A percentile compares a stretch with the other conserved stretches of the same genome.
phyloP scores from a whole-genome alignment of 2,113 vertebrate species.

The Rafetus swinhoei region DNA sequence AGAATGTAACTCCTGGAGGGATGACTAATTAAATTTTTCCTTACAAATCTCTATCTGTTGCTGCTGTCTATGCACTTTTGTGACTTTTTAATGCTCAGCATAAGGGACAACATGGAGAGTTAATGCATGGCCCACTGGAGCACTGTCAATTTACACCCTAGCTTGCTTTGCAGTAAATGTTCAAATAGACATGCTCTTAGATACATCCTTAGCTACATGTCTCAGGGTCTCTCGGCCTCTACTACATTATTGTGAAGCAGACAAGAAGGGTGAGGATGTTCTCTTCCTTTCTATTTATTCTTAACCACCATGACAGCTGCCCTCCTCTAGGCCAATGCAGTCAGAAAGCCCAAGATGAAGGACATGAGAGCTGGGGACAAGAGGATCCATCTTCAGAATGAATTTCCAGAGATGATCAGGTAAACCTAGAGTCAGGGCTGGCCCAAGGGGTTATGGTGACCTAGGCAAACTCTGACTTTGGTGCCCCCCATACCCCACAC shows the following conservation, averaged over 20 bases:
- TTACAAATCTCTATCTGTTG: background rate
- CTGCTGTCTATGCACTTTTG: background rate
- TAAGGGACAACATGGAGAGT: too few species aligned
- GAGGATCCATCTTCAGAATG: background rate
- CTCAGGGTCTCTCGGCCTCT: background rate
- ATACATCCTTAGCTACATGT: background rate
- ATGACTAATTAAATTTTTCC: background rate
- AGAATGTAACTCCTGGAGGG: background rate
- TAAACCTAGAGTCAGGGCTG: fast-evolving
- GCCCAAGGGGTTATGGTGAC: too few species aligned
- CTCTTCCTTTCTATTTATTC: background rate
- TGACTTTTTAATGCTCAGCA: background rate
- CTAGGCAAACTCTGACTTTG: too few species aligned
- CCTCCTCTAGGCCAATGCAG: background rate
- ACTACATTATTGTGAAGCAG: fast-evolving
- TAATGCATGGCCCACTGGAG: too few species aligned
- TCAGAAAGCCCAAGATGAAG: background rate
- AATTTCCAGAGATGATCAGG: background rate
- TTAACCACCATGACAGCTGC: background rate
- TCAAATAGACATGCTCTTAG: background rate
- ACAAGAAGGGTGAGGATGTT: background rate
- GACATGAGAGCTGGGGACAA: background rate
- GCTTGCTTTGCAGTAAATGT: too few species aligned
- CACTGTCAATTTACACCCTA: too few species aligned
- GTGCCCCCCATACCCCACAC: too few species aligned